Evolutionary conservation across 2,113 vertebrate genomes (phyloP).

Genomic region (Bufo bufo): DNA sequence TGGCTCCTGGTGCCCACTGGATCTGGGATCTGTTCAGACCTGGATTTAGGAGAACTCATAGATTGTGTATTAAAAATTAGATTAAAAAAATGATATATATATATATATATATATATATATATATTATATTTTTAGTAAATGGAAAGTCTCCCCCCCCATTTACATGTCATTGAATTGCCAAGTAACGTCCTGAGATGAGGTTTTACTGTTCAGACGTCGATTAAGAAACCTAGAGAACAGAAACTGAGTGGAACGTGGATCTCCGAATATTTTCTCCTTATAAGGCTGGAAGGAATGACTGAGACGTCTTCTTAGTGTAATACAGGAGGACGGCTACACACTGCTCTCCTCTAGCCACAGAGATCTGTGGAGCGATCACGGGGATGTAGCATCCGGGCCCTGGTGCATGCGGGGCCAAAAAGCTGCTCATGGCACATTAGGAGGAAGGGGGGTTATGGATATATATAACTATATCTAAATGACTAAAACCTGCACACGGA

Average conservation of each 20-base stretch:
- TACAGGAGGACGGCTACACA: background rate
- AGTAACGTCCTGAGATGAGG: background rate
- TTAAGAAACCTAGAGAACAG: background rate
- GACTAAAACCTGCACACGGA: background rate
- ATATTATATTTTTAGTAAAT: background rate
- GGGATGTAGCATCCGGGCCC: too few relatives aligned
- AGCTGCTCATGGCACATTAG: background rate
- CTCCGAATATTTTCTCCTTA: slow-evolving; percentile 1
- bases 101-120: too few relatives aligned
- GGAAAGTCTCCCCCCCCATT: background rate
- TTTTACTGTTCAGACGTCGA: background rate
- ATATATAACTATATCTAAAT: too few relatives aligned
- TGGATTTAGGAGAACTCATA: too few relatives aligned
- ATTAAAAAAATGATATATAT: too few relatives aligned
- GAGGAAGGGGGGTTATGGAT: too few relatives aligned
- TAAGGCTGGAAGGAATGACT: background rate
- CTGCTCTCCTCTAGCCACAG: background rate
- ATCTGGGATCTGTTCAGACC: background rate
- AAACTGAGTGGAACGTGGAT: background rate
- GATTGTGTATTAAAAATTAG: too few relatives aligned
- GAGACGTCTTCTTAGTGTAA: background rate
- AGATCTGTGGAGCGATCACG: too few relatives aligned
- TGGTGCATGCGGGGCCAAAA: background rate
- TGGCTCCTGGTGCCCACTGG: too few relatives aligned
- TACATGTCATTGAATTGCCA: background rate